Conservation (phyloP, 1,140 invertebrate species). For the Ceratina australensis region DNA sequence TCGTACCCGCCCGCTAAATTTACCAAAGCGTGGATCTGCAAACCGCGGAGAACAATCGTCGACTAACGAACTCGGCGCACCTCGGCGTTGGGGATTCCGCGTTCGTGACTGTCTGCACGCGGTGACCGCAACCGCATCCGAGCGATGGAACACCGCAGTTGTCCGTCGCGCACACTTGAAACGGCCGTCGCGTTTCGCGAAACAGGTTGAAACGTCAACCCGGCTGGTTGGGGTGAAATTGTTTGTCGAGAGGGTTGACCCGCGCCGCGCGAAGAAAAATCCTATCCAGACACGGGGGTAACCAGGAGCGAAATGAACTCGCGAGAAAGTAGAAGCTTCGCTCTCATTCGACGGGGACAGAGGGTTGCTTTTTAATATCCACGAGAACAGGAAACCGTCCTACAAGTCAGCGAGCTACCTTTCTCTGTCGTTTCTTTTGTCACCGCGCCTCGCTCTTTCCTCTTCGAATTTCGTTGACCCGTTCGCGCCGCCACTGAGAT, state of each 20-base stretch:
- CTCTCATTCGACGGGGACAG: no score
- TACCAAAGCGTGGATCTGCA: slow-evolving; percentile 30
- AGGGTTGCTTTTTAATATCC: not conserved
- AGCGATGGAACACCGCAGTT: not conserved
- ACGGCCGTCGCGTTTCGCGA: not conserved
- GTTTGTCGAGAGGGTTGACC: not conserved
- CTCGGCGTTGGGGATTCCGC: slow-evolving; percentile 16
- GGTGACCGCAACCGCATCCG: slow-evolving; percentile 5
- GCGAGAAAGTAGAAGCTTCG: no score
- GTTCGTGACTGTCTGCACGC: not conserved
- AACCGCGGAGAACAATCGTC: slow-evolving; percentile 66
- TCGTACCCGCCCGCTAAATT: slow-evolving; percentile 26
- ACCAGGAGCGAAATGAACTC: not conserved
- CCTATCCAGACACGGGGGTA: not conserved
- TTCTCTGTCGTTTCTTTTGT: not conserved
- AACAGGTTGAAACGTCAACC: not conserved
- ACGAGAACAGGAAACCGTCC: slow-evolving; percentile 6
- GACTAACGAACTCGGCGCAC: slow-evolving; percentile 66
- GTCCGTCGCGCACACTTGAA: not conserved
- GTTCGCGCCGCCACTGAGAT: not conserved
- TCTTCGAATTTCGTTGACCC: not conserved
- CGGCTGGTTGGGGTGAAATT: not conserved
- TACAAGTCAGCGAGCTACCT: not conserved
- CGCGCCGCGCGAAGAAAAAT: not conserved
- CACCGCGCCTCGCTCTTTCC: not conserved